Evolutionary conservation across 2,797 vertebrate genomes (phyloP).

Genomic region (Acomys russatus): DNA sequence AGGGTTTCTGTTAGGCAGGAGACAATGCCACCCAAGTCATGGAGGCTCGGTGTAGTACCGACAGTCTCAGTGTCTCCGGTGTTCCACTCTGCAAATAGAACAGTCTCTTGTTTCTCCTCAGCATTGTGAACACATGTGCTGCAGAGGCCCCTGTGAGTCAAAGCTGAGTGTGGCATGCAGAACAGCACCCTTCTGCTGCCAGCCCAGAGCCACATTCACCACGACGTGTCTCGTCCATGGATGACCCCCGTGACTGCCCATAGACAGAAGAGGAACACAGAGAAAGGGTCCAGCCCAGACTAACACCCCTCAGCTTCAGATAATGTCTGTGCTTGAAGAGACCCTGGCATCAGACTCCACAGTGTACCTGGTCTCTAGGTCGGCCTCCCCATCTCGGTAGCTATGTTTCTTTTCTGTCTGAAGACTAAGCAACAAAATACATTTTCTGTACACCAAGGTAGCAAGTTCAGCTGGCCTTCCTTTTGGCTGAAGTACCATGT

Average conservation of each 20-base stretch:
- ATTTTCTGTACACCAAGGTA: slow-evolving; percentile 77
- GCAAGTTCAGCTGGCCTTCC: slow-evolving; percentile 67
- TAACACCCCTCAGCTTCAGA: neutral
- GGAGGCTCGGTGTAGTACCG: neutral
- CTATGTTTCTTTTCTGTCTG: neutral
- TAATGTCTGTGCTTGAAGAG: fast-evolving
- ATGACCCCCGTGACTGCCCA: neutral
- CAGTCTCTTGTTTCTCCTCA: neutral
- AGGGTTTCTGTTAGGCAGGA: neutral
- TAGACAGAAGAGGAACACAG: neutral
- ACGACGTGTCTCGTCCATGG: fast-evolving
- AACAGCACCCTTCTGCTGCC: neutral
- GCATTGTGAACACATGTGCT: fast-evolving
- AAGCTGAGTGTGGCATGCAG: fast-evolving
- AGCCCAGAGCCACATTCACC: fast-evolving
- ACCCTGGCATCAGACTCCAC: neutral
- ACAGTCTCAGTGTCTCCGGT: neutral
- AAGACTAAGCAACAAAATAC: slow-evolving; percentile 80
- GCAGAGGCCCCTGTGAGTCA: neutral
- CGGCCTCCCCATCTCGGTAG: neutral
- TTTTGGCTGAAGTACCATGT: slow-evolving; percentile 83
- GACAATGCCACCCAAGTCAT: too few relatives aligned
- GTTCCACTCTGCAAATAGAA: neutral
- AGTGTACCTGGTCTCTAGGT: fast-evolving
- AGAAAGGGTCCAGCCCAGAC: neutral